Conservation (phyloP, 1,140 invertebrate genomes). For the Caenorhabditis inopinata region DNA sequence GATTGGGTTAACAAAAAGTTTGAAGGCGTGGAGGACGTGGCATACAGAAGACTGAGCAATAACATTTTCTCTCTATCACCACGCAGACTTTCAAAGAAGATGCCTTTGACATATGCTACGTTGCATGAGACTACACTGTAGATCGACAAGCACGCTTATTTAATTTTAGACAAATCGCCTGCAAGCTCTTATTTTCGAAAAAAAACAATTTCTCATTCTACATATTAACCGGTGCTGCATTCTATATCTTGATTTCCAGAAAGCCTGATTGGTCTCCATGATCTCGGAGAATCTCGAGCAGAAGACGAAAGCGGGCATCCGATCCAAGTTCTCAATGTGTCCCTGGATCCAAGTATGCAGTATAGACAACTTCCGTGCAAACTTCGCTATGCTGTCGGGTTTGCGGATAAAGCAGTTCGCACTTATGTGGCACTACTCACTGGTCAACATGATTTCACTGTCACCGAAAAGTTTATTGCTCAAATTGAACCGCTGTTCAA, state of each 20-base stretch:
- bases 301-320: constrained; percentile 28
- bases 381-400: constrained; percentile 42
- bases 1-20: no score
- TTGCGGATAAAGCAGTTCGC: constrained; percentile 35
- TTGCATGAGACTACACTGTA: no score
- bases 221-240: no score
- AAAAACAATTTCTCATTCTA: no score
- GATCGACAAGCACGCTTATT: no score
- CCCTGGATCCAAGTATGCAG: constrained; percentile 37
- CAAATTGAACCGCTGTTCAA: constrained; percentile 37
- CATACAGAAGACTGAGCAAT: no score
- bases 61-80: no score
- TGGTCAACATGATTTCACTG: constrained; percentile 39
- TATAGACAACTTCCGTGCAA: constrained; percentile 38
- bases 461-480: constrained; percentile 39
- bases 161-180: no score
- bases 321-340: constrained; percentile 37
- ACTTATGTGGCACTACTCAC: constrained; percentile 40
- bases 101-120: no score
- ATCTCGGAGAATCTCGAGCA: constrained; percentile 30
- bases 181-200: no score
- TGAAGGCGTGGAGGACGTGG: no score
- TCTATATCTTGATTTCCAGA: not conserved
- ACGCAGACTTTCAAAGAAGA: no score
- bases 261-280: constrained; percentile 30